Conservation (phyloP, 2,888 invertebrate genomes). For the Diogma glabrata region DNA sequence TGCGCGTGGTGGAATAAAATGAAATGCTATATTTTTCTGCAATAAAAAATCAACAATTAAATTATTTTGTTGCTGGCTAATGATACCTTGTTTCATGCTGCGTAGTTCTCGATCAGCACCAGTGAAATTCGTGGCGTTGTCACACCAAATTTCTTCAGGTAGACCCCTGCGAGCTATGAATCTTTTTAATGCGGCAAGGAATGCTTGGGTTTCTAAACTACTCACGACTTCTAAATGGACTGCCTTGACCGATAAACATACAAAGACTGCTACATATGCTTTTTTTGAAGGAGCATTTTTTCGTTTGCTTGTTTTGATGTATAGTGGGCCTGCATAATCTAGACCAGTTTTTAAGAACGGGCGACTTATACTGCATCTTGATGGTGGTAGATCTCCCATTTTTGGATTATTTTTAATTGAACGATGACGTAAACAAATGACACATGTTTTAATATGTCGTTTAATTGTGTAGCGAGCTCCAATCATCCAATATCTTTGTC, state of each 20-base stretch:
- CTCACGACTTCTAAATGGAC: not conserved
- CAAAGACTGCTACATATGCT: too few relatives aligned
- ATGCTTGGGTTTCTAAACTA: too few relatives aligned
- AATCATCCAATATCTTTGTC: not conserved
- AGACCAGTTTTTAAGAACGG: not conserved
- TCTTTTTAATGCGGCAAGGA: too few relatives aligned
- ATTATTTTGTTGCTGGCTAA: not conserved
- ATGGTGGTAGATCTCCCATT: not conserved
- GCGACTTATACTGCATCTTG: not conserved
- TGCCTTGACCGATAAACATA: not conserved
- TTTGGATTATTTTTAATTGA: too few relatives aligned
- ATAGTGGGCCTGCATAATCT: not conserved
- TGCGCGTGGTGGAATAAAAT: not conserved
- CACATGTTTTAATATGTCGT: not conserved
- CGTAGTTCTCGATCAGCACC: not conserved
- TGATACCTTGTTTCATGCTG: not conserved
- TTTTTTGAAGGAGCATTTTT: not conserved
- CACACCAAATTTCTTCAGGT: not conserved
- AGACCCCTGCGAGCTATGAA: not conserved
- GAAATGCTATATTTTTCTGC: not conserved
- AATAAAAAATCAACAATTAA: not conserved
- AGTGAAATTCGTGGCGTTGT: too few relatives aligned
- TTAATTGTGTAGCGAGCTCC: not conserved
- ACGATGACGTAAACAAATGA: too few relatives aligned
- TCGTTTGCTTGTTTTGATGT: not conserved